These are phyloP conservation scores for Porites divaricata DNA, from an alignment of 92 coral and sea anemone species.

Conservation along the genomic window DNA sequence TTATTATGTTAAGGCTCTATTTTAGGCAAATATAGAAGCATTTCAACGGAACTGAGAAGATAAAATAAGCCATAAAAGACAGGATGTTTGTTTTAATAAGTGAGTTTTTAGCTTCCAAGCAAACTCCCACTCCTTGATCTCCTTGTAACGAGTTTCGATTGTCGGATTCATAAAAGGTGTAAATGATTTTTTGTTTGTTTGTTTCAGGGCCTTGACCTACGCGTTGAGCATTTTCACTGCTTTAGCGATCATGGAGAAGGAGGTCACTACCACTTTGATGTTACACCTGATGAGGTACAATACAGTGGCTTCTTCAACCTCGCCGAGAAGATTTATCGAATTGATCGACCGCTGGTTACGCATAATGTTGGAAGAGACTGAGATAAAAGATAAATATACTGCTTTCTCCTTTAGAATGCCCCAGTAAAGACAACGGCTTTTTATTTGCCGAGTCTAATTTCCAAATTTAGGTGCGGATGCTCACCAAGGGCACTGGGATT, in stretches of 20 bases:
- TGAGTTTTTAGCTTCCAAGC: no score
- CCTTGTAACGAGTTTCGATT: no score
- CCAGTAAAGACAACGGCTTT: background rate
- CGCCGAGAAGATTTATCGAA: constrained; percentile 87
- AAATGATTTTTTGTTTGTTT: background rate
- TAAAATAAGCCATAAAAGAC: no score
- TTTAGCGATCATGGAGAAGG: constrained; percentile 97
- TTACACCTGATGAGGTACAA: constrained; percentile 92
- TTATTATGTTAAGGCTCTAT: no score
- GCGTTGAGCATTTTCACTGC: constrained; percentile 97
- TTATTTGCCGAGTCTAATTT: no score
- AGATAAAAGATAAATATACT: background rate
- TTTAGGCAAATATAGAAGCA: no score
- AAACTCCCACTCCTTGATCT: no score
- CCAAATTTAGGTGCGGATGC: no score
- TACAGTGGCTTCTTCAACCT: constrained; percentile 91
- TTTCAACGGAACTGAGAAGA: no score
- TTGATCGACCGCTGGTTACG: constrained; percentile 85
- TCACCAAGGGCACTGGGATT: no score
- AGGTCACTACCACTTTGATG: constrained; percentile 96
- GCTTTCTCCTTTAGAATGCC: background rate
- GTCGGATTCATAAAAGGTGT: no score
- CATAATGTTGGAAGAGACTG: constrained; percentile 76
- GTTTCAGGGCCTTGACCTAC: constrained; percentile 90
- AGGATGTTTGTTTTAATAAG: no score